Evolutionary conservation across 2,113 vertebrate species (phyloP).

Genomic region (Dasyornis broadbenti): DNA sequence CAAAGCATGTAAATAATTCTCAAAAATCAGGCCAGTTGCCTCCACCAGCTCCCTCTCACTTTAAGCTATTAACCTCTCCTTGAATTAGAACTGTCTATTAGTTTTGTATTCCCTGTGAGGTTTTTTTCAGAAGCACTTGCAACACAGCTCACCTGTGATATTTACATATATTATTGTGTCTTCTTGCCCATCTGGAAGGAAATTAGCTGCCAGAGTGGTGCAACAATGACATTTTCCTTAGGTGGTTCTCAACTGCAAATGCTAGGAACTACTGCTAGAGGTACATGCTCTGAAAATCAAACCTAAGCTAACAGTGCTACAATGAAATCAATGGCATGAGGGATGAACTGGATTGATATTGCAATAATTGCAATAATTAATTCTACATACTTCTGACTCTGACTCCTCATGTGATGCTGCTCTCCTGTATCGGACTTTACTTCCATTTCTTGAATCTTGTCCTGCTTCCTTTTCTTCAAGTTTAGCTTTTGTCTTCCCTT

Average conservation of each 20-base stretch:
- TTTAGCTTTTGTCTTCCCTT: constrained; percentile 97
- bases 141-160: neutral
- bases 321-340: neutral
- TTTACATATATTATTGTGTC: neutral
- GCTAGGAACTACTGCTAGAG: neutral
- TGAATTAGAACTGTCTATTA: neutral
- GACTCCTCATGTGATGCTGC: constrained; percentile 96
- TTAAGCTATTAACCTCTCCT: neutral
- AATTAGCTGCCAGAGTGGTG: neutral
- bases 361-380: neutral
- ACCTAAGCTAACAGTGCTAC: neutral
- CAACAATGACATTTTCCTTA: neutral
- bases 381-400: constrained; percentile 86
- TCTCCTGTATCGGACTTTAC: constrained; percentile 92
- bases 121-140: neutral
- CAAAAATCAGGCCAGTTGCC: neutral
- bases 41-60: neutral
- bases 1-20: neutral
- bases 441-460: constrained; percentile 86
- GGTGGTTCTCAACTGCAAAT: neutral
- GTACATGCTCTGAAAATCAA: neutral
- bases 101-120: neutral
- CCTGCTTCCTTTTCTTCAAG: constrained; percentile 87
- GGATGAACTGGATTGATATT: neutral
- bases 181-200: neutral